Evolutionary conservation across 2,888 invertebrate genomes (phyloP), one percentile per base, ranked within the genome.

Genomic region (Notodonta ziczac): DNA sequence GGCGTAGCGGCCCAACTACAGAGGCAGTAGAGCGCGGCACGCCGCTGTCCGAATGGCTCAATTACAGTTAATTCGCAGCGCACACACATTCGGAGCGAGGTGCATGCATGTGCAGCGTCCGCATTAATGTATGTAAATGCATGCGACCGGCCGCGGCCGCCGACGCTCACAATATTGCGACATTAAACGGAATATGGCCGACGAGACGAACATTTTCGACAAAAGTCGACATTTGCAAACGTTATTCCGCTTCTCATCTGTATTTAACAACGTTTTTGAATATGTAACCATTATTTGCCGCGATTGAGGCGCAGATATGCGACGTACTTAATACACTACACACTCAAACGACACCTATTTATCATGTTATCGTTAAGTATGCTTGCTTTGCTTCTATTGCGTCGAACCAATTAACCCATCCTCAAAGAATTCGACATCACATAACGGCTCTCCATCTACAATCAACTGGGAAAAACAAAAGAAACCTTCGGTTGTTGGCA

Each of bases 81-180:
- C 89, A 93, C 93, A 93, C 91, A 92, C 87, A 93, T 90, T 88
- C 84, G 83, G 84, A 84, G 85, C 80, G 82, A 84, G 84, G 83
- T 84, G 88, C 87, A 88, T 90, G 88, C 91, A 90, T 90, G 90
- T 88, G 87, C 88, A 85, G 83, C 85, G 88, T 89, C 84, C 87
- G 83, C 87, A 88, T 88, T 93, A 93, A 93, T 92, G 90, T 92
- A 93, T 93, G 93, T 90, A 93, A 93, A 93, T 93, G 91, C 90
- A 91, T 88, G 90, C 91, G 89, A 89, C 89, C 85, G 88, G 88
- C 87, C 90, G 87, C 89, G 84, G 85, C 87, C 79, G 83, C 85
- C 87, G 85, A 83, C 89, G 89, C 83, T 89, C 87, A 84, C 91
- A 91, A 91, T 93, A 93, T 93, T 91, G 93, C 92, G 84, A 90